A percentile compares a stretch with the other conserved stretches of the same genome.
Evolutionary conservation across 2,888 invertebrate genomes (phyloP).

Genomic region (Ormia ochracea): DNA sequence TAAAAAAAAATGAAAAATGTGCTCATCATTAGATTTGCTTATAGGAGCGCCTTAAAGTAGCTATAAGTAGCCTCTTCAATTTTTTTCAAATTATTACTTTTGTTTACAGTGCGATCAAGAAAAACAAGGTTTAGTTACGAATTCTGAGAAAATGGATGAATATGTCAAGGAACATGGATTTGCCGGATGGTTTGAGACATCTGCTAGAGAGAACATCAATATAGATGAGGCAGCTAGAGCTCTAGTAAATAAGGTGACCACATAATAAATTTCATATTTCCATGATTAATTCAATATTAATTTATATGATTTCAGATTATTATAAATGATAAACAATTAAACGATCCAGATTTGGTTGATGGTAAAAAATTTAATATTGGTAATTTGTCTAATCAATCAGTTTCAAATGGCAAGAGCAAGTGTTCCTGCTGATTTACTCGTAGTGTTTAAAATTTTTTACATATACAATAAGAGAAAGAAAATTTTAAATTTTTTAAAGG

Average conservation of each 20-base stretch:
- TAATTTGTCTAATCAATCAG: constrained; percentile 73
- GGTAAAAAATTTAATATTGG: constrained; percentile 84
- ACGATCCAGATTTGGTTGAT: constrained; percentile 83
- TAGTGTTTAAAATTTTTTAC: neutral
- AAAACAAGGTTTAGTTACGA: constrained; percentile 91
- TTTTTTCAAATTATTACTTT: neutral
- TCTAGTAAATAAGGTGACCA: constrained; percentile 90
- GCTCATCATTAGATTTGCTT: no score
- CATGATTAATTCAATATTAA: no score
- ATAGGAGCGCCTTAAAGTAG: no score
- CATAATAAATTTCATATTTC: neutral
- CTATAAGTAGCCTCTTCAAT: no score
- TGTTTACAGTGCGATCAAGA: constrained; percentile 88
- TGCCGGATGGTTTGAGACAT: constrained; percentile 96
- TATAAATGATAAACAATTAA: constrained; percentile 86
- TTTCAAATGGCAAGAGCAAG: constrained; percentile 70
- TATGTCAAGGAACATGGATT: constrained; percentile 95
- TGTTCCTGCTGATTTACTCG: constrained; percentile 73
- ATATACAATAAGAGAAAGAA: neutral
- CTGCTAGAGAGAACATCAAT: constrained; percentile 96
- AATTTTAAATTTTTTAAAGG: neutral
- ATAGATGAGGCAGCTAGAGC: constrained; percentile 96
- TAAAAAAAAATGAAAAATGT: no score
- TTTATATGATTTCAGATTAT: constrained; percentile 80
- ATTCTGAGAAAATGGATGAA: constrained; percentile 91